A percentile compares a stretch with the other conserved stretches of the same genome.
These are phyloP conservation scores for Thaumetopoea pityocampa DNA, from an alignment of 1,140 invertebrate species.

Conservation along the genomic window DNA sequence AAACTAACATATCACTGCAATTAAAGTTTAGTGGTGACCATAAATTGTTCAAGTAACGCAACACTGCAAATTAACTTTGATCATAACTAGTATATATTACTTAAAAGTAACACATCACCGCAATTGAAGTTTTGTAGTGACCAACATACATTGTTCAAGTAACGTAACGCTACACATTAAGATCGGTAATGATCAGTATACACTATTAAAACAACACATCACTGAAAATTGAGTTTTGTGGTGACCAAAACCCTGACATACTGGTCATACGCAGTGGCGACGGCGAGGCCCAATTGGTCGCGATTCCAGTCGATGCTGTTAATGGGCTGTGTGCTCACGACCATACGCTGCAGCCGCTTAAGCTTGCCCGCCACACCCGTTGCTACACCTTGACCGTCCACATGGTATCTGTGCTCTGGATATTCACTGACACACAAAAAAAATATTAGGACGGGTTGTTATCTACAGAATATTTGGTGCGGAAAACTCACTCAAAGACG, in stretches of 20 bases:
- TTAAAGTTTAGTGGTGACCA: too few species aligned
- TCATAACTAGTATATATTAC: too few species aligned
- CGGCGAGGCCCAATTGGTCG: constrained; percentile 91
- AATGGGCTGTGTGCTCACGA: constrained; percentile 92
- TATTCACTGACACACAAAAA: constrained; percentile 81
- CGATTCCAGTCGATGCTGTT: constrained; percentile 93
- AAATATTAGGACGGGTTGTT: background rate
- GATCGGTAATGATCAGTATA: too few species aligned
- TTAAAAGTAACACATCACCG: too few species aligned
- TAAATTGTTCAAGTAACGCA: too few species aligned
- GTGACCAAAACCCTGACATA: constrained; percentile 90
- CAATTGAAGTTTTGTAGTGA: too few species aligned
- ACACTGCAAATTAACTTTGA: too few species aligned
- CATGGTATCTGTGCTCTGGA: constrained; percentile 83
- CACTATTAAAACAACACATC: too few species aligned
- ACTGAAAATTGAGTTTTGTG: too few species aligned
- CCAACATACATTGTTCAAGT: too few species aligned
- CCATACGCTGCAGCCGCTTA: constrained; percentile 86
- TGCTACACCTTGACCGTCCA: constrained; percentile 82
- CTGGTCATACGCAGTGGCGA: constrained; percentile 95
- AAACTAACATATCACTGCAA: too few species aligned
- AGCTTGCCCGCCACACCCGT: constrained; percentile 87
- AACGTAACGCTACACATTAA: too few species aligned
- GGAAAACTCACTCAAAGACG: background rate
- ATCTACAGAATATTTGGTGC: background rate